These are phyloP conservation scores for Polyploca ridens DNA, from an alignment of 2,888 invertebrate genomes.

Conservation along the genomic window DNA sequence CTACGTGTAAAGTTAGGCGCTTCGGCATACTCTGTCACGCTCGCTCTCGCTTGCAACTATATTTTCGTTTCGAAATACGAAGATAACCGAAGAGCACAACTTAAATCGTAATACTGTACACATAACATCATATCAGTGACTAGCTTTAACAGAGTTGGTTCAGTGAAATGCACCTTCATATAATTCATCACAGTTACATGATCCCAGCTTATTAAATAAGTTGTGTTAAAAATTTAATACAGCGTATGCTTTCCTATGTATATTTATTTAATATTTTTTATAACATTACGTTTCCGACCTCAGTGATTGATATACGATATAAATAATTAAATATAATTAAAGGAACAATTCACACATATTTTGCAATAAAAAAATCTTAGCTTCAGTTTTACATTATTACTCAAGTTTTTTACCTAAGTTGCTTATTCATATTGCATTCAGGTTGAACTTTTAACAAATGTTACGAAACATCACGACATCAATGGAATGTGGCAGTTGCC, in stretches of 20 bases:
- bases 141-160: slow-evolving; percentile 59
- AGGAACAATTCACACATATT: too few relatives aligned
- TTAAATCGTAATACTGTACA: too few relatives aligned
- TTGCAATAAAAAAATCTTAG: neutral
- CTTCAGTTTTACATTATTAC: neutral
- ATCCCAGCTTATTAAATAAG: slow-evolving; percentile 15
- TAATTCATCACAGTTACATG: slow-evolving; percentile 33
- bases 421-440: slow-evolving; percentile 8
- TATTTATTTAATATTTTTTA: slow-evolving; percentile 1
- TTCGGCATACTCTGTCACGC: too few relatives aligned
- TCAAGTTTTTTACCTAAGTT: neutral
- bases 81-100: too few relatives aligned
- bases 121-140: slow-evolving; percentile 57
- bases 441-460: slow-evolving; percentile 7
- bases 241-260: neutral
- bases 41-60: too few relatives aligned
- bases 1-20: too few relatives aligned
- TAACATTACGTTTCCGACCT: neutral
- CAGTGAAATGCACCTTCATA: slow-evolving; percentile 49
- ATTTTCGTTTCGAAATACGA: too few relatives aligned
- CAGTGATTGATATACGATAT: neutral
- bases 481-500: slow-evolving; percentile 57
- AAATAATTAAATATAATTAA: neutral
- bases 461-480: slow-evolving; percentile 27
- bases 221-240: neutral